Percentiles rank a stretch among this genome's conserved stretches.
Conservation (phyloP, 2,888 invertebrate genomes). For the Capitulum mitella region DNA sequence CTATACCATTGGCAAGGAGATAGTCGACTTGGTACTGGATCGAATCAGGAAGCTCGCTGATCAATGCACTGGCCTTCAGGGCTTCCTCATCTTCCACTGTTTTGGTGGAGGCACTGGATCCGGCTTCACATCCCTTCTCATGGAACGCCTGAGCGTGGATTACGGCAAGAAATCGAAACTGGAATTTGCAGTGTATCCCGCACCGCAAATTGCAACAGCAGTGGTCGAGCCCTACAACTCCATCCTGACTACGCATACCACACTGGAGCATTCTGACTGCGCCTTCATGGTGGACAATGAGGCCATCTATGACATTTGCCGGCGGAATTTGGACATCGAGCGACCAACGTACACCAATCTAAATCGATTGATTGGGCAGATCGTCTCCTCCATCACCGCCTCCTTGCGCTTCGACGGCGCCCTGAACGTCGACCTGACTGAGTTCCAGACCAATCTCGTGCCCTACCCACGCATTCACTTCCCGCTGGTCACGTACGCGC, state of each 20-base stretch:
- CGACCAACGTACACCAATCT: constrained; percentile 74
- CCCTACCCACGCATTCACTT: constrained; percentile 53
- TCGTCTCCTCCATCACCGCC: constrained; percentile 48
- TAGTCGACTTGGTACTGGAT: constrained; percentile 64
- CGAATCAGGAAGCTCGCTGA: constrained; percentile 69
- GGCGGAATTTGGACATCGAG: constrained; percentile 62
- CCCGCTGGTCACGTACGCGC: constrained; percentile 44
- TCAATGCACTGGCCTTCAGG: constrained; percentile 58
- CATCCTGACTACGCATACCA: constrained; percentile 88
- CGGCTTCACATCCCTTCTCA: constrained; percentile 91
- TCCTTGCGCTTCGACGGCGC: constrained; percentile 48
- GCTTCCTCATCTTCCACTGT: constrained; percentile 83
- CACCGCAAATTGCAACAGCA: constrained; percentile 67
- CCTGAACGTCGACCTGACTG: constrained; percentile 47
- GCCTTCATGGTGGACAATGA: constrained; percentile 49
- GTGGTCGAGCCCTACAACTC: constrained; percentile 87
- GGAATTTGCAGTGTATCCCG: constrained; percentile 93
- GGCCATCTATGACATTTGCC: constrained; percentile 71
- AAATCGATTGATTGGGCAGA: constrained; percentile 40
- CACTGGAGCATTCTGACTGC: constrained; percentile 50
- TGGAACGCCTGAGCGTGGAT: constrained; percentile 92
- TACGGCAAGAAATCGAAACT: constrained; percentile 94
- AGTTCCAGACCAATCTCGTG: constrained; percentile 44
- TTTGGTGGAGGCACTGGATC: constrained; percentile 92
- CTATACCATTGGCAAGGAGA: constrained; percentile 62